Conservation (phyloP, 2,113 vertebrate genomes). For the Ciconia stormi region DNA sequence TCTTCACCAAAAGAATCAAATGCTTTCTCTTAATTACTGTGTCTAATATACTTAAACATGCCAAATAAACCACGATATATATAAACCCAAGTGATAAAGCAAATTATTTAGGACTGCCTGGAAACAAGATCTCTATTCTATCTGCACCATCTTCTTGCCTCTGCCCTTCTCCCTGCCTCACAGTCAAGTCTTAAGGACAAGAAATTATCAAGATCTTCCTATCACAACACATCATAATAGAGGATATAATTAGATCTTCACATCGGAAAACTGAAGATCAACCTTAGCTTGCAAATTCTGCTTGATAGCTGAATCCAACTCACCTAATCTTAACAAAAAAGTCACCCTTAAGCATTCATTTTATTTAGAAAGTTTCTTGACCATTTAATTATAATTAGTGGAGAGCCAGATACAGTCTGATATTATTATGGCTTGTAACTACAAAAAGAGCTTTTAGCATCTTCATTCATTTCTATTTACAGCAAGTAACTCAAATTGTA, state of each 20-base stretch:
- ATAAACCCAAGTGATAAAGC: not conserved
- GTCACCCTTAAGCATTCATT: not conserved
- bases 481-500: not conserved
- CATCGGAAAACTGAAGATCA: not conserved
- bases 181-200: not conserved
- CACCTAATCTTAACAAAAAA: not conserved
- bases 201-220: not conserved
- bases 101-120: not conserved
- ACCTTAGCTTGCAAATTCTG: not conserved
- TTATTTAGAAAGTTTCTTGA: not conserved
- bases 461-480: not conserved
- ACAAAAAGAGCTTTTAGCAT: not conserved
- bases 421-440: not conserved
- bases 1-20: not conserved
- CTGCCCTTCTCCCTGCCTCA: not conserved
- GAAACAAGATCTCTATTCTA: not conserved
- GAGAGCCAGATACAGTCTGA: not conserved
- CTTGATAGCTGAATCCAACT: not conserved
- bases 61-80: not conserved
- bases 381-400: not conserved
- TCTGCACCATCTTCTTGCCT: not conserved
- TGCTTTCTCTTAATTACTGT: not conserved
- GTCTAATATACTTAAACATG: not conserved
- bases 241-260: not conserved
- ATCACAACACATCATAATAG: not conserved